Conservation (phyloP, 2,888 invertebrate genomes). For the Aleiodes testaceus region DNA sequence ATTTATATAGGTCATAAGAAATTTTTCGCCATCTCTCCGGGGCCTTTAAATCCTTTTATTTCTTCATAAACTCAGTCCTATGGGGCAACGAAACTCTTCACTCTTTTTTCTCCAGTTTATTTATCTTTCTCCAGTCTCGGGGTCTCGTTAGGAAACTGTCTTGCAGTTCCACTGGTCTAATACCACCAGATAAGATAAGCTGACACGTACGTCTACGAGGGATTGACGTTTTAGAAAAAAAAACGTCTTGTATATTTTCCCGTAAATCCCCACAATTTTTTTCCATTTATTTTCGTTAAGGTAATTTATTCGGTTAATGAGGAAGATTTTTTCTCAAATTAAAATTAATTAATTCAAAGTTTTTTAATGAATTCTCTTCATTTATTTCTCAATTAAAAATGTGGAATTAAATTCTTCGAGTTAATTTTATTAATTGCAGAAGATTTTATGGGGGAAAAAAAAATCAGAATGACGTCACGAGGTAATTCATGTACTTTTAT, state of each 20-base stretch:
- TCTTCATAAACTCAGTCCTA: background rate
- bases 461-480: slow-evolving; percentile 10
- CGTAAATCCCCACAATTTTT: slow-evolving; percentile 1
- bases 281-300: background rate
- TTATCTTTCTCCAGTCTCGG: slow-evolving; percentile 33
- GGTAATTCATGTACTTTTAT: background rate
- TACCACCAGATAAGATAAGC: slow-evolving; percentile 43
- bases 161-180: slow-evolving; percentile 24
- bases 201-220: slow-evolving; percentile 33
- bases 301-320: too few species aligned
- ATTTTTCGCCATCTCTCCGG: background rate
- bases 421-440: too few species aligned
- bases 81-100: slow-evolving; percentile 23
- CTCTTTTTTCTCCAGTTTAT: slow-evolving; percentile 10
- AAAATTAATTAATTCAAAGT: too few species aligned
- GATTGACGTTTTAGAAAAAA: slow-evolving; percentile 35
- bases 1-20: too few species aligned
- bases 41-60: slow-evolving; percentile 5
- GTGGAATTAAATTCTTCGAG: too few species aligned
- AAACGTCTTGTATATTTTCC: slow-evolving; percentile 16
- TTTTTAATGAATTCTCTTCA: background rate
- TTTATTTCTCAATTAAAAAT: background rate
- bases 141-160: slow-evolving; percentile 38
- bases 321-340: too few species aligned
- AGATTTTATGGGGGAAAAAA: too few species aligned